Evolutionary conservation across 1,140 invertebrate species (phyloP), one percentile per base, ranked within the genome.

Genomic region (Bombus cullumanus): DNA sequence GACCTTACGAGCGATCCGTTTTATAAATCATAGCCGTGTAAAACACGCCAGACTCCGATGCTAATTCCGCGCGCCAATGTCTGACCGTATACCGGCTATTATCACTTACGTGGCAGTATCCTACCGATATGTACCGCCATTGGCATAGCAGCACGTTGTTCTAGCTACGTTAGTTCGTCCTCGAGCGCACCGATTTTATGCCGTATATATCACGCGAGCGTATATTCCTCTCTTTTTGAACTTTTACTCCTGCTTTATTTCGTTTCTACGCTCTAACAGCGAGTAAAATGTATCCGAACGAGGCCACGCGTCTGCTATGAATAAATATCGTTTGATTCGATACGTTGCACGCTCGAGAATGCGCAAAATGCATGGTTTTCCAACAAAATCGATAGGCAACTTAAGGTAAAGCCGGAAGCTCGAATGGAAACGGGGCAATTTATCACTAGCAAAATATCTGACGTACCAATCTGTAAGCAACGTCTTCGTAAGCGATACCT

Each of bases 1-100:
- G 10, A 39, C 22, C 34, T 66, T 10, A 1, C 28, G n/a, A 37
- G 64, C 43, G 53, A 78, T 84, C 2, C 25, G 15, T 79, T 62
- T 39, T 59, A 79, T n/a, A 12, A 37, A 59, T 78, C 25, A 64
- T 66, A 25, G 10, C 34, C 79, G 66, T 72, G 64, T 47, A 80
- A 68, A 83, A 73, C 39, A 31, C 76, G 57, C 37, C 59, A 53
- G 62, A 8, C 82, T 59, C 64, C 89, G 41, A 79, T 80, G 88
- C 73, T 83, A 90, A 88, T 89, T 88, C 77, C 69, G 74, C 64
- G 68, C 73, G 47, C 59, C 74, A 28, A 47, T 68, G 92, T 88
- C 92, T 91, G 92, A 93, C 91, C 91, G 85, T 90, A 89, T 87
- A 86, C 78, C 84, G 89, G 73, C 79, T 89, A 43, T 74, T 88